Evolutionary conservation across 2,888 invertebrate genomes (phyloP).

Genomic region (Arenicola marina): DNA sequence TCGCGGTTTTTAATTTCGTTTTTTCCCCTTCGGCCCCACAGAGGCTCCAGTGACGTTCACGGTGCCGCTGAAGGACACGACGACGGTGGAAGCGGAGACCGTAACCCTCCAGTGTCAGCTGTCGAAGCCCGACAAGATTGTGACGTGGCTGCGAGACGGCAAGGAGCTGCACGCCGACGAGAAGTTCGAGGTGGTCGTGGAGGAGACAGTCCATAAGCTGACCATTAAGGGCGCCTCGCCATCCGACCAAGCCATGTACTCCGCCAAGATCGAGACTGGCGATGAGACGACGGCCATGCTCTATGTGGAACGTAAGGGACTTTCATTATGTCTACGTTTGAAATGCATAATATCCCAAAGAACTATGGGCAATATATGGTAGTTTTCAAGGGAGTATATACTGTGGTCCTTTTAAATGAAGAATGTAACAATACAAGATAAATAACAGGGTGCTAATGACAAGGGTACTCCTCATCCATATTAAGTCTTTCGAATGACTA

Average conservation of each 20-base stretch:
- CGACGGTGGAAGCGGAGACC: constrained; percentile 40
- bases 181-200: constrained; percentile 32
- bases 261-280: constrained; percentile 28
- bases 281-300: constrained; percentile 36
- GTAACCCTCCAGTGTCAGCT: constrained; percentile 75
- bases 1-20: no score
- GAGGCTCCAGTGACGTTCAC: constrained; percentile 47
- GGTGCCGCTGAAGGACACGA: constrained; percentile 45
- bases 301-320: constrained; percentile 49
- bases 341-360: no score
- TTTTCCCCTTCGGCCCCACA: constrained; percentile 21
- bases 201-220: constrained; percentile 43
- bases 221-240: constrained; percentile 38
- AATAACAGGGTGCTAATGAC: no score
- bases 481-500: no score
- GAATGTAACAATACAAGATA: no score
- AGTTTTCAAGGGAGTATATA: no score
- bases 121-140: constrained; percentile 76
- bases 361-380: no score
- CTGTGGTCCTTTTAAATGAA: no score
- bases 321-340: no score
- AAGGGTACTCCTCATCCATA: no score
- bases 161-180: not conserved
- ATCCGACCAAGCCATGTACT: constrained; percentile 43
- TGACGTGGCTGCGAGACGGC: constrained; percentile 69